A percentile compares a stretch with the other conserved stretches of the same genome.
Conservation (phyloP, 1,140 invertebrate species). For the Cotesia typhae region DNA sequence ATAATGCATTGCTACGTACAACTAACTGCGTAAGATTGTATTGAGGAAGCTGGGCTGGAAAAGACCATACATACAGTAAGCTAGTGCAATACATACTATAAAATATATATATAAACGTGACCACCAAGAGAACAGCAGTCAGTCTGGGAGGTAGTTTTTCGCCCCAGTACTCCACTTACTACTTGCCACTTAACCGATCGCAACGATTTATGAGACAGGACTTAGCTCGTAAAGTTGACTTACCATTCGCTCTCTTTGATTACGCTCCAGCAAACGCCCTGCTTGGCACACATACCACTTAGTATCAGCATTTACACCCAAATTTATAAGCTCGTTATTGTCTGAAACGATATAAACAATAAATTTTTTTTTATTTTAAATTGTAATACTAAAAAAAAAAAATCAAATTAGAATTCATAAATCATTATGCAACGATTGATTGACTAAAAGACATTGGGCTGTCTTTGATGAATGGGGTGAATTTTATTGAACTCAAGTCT, state of each 20-base stretch:
- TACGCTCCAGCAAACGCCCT: constrained; percentile 17
- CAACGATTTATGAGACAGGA: constrained; percentile 53
- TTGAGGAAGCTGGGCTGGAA: constrained; percentile 16
- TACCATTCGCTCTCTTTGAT: constrained; percentile 11
- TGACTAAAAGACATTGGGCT: no score
- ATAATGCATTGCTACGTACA: no score
- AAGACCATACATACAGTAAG: constrained; percentile 19
- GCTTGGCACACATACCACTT: constrained; percentile 9
- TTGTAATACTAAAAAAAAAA: not conserved
- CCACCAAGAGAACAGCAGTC: constrained; percentile 35
- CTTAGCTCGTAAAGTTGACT: constrained; percentile 34
- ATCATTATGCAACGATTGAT: no score
- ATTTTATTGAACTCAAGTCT: no score
- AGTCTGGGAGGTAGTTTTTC: constrained; percentile 58
- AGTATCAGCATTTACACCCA: not conserved
- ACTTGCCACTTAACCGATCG: constrained; percentile 48
- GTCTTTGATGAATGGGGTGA: no score
- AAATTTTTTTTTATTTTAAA: not conserved
- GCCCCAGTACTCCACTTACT: constrained; percentile 62
- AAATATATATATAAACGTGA: no score
- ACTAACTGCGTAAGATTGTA: not conserved
- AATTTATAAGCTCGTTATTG: not conserved
- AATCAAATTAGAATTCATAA: no score
- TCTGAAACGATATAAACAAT: not conserved
- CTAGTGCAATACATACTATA: no score